Base-by-base conservation (phyloP, 1,140 invertebrate genomes). In the Cyclargus thomasi region DNA sequence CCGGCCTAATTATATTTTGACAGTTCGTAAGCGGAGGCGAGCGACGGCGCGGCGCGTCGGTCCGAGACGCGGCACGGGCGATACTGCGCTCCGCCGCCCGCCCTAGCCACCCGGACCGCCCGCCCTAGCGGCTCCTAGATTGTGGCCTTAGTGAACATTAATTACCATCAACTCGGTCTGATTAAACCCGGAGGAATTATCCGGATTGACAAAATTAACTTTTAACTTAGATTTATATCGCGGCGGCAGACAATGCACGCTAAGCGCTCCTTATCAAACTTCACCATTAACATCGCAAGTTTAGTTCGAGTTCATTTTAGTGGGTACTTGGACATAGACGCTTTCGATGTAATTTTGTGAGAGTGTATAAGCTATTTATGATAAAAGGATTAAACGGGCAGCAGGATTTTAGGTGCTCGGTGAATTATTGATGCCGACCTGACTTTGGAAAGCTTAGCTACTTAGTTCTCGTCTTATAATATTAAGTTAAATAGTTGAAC, bases 151-250 rank as follows among this genome's bases (percentile, higher is more conserved):
- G 74, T 81, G 85, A 90, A 87, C 87, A 88, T 90, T 90, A 88
- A 90, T 90, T 90, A 90, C 83, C 83, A 81, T 81, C 77, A 90
- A 90, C 85, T 90, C 86, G 87, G 85, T 84, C 87, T 87, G 87
- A 88, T 90, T 90, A 90, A 90, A 87, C 83, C 85, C 85, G 87
- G 85, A 88, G 85, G 87, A 87, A 90, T 90, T 88, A 90, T 87
- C 80, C 82, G 81, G 83, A 88, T 88, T 87, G 85, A 88, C 85
- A 86, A 90, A 90, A 90, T 88, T 90, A 90, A 90, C 87, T 88
- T 90, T 88, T 88, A 90, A 90, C 84, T 87, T 80, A 86, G 81
- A 90, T 90, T 90, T 87, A 90, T 88, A 78, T 80, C 72, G 77
- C 74, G 80, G 70, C 53, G 29, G 70, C 66, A 36, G 70, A 70